phyloP scores from a whole-genome alignment of 2,113 vertebrate species.

The Nycticebus coucang region DNA sequence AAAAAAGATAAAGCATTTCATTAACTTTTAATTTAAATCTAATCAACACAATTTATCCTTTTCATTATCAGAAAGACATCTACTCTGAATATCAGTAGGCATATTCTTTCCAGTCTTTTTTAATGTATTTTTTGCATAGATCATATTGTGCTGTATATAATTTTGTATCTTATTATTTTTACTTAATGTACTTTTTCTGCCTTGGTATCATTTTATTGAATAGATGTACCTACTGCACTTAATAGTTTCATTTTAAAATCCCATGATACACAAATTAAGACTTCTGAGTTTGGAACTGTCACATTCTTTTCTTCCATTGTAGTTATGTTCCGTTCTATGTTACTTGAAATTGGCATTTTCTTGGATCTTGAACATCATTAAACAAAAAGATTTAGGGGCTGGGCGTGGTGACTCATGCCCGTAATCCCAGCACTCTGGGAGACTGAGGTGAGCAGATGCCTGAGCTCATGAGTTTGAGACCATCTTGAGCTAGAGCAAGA shows the following conservation, averaged over 20 bases:
- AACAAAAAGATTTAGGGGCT: not conserved
- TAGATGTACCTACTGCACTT: not conserved
- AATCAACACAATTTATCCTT: not conserved
- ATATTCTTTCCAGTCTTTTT: not conserved
- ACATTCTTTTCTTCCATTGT: not conserved
- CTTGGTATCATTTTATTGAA: not conserved
- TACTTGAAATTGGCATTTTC: slow-evolving; percentile 32
- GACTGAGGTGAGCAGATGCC: too few relatives aligned
- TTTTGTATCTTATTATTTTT: slow-evolving; percentile 25
- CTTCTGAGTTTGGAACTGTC: not conserved
- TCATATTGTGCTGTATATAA: not conserved
- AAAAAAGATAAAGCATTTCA: not conserved
- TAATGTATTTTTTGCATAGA: not conserved
- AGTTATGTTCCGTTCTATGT: not conserved
- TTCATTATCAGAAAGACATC: not conserved
- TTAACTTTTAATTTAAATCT: not conserved
- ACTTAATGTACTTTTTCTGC: slow-evolving; percentile 34
- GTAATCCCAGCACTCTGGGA: too few relatives aligned
- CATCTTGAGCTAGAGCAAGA: too few relatives aligned
- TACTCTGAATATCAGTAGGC: slow-evolving; percentile 10
- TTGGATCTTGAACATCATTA: slow-evolving; percentile 28
- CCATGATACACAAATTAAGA: not conserved
- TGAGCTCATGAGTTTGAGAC: too few relatives aligned
- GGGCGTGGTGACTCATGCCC: too few relatives aligned
- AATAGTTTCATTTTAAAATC: slow-evolving; percentile 21